phyloP scores from a whole-genome alignment of 1,140 invertebrate genomes.

The Berghia stephanieae region DNA sequence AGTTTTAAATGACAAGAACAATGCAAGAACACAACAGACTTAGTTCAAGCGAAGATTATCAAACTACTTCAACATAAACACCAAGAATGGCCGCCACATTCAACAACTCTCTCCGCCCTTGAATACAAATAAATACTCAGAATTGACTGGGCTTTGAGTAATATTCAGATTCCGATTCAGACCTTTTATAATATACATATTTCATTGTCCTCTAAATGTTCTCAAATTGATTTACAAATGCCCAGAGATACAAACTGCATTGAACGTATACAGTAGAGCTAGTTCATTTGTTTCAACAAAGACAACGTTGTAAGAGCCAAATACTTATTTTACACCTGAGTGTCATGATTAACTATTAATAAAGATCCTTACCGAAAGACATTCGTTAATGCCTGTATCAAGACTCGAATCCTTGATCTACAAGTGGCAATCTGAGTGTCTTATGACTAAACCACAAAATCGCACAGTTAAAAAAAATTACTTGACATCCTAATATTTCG shows the following conservation, averaged over 20 bases:
- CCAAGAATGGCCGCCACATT: no score
- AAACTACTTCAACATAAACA: no score
- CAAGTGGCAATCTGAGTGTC: no score
- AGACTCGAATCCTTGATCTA: no score
- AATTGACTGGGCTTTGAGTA: no score
- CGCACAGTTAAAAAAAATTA: no score
- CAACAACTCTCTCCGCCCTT: no score
- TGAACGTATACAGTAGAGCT: not conserved
- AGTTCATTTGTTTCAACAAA: not conserved
- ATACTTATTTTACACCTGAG: not conserved
- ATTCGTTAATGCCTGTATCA: no score
- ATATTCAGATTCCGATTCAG: not conserved
- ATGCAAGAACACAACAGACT: not conserved
- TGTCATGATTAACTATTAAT: not conserved
- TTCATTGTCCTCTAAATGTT: not conserved
- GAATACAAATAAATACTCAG: no score
- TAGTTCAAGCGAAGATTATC: not conserved
- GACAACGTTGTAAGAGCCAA: not conserved
- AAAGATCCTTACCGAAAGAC: not conserved
- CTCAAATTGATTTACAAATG: not conserved
- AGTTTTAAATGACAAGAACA: not conserved
- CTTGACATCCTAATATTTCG: no score
- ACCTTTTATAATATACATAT: not conserved
- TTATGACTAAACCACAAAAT: no score
- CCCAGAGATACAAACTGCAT: not conserved